Evolutionary conservation across 92 coral and sea anemone genomes (phyloP), one percentile per base, ranked within the genome.

Genomic region (Meandrina meandrites): DNA sequence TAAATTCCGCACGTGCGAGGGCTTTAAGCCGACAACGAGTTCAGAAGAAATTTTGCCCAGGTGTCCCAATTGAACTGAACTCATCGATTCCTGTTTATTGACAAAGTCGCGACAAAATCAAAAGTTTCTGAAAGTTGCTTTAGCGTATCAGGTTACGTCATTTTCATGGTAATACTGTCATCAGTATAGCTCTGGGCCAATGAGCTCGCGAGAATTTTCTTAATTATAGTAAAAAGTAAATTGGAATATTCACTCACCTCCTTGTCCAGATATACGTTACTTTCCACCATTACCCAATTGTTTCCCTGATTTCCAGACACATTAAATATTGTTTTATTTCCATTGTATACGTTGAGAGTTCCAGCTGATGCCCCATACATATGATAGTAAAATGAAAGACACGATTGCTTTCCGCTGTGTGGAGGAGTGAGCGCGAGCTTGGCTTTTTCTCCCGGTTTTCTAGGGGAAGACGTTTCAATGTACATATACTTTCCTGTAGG

Each of bases 351-450:
- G 42, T 62, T 62, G 11, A 81, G 84, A 81, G 35, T 42, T 62
- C 84, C 84, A 12, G 40, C 60, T 21, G 84, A 6, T 35, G 84
- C 75, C 30, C 84, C 84, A 27, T 81, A 50, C 80, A 76, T 76
- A 28, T 76, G 80, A 76, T 76, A 76, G 36, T 42, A 76, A 36
- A 76, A 76, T 62, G 75, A 36, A 67, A 81, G 84, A 24, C 84
- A 81, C 19, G 84, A 22, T 66, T 5, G 28, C 21, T 62, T 37
- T 67, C 84, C 75, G 2, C 37, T 81, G 27, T 37, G 19, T 9
- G 76, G 75, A 27, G 17, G 76, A n/a, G 75, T 62, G 31, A 81
- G 34, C 19, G 22, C 74, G 34, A 81, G 57, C 15, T 81, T 42
- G 27, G 84, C 84, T 19, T 62, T 81, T 12, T 81, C 84, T 42